Evolutionary conservation across 1,140 invertebrate genomes (phyloP).

Genomic region (Drosophila subobscura): DNA sequence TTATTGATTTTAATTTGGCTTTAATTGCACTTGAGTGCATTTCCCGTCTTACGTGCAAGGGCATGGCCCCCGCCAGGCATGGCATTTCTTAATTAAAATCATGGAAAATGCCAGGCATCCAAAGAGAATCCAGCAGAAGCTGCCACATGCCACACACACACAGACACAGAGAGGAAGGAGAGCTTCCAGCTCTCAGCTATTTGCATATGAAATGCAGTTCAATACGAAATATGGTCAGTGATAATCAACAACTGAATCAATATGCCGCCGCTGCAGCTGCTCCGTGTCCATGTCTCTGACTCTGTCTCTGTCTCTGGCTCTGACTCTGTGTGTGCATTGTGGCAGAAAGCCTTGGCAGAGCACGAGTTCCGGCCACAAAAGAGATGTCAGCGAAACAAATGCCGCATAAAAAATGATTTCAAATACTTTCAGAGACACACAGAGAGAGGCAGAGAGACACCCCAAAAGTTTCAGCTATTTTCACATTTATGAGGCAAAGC

Average conservation of each 20-base stretch:
- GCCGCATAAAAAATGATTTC: conserved; percentile 50
- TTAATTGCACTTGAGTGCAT: conserved; percentile 79
- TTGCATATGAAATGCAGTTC: conserved; percentile 56
- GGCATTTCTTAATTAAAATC: conserved; percentile 79
- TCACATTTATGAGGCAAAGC: conserved; percentile 72
- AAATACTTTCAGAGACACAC: conserved; percentile 34
- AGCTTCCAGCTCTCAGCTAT: conserved; percentile 21
- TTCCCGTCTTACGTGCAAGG: conserved; percentile 41
- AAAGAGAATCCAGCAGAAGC: too few relatives aligned
- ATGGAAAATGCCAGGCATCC: conserved; percentile 41
- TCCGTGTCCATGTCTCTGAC: too few relatives aligned
- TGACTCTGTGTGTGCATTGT: too few relatives aligned
- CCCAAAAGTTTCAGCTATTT: conserved; percentile 60
- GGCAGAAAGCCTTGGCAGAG: conserved; percentile 3
- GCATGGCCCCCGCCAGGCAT: conserved; percentile 37
- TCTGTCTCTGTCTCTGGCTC: too few relatives aligned
- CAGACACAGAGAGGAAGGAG: neutral
- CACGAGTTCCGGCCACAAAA: conserved; percentile 16
- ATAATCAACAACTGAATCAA: conserved; percentile 58
- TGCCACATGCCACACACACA: conserved; percentile 2
- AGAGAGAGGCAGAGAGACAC: conserved; percentile 22
- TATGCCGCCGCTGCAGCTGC: conserved; percentile 22
- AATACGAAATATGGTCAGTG: conserved; percentile 58
- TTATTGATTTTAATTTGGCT: conserved; percentile 79
- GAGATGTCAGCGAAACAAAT: conserved; percentile 35